Conservation (phyloP, 2,888 invertebrate species). For the Microdon myrmicae region DNA sequence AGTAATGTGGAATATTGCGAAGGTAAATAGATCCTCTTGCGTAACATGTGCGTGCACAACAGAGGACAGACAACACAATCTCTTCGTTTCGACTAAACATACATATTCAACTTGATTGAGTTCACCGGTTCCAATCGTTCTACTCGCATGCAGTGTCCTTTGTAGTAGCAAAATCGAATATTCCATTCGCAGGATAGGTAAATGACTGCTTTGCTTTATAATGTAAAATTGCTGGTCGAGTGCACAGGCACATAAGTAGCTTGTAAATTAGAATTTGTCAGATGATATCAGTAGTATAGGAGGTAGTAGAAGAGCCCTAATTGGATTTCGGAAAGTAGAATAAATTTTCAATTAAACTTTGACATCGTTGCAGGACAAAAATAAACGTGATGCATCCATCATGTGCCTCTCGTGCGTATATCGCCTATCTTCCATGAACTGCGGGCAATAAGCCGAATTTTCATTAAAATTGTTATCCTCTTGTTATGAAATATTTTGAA, state of each 20-base stretch:
- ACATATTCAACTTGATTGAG: too few relatives aligned
- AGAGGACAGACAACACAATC: too few relatives aligned
- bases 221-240: constrained; percentile 14
- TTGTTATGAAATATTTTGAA: too few relatives aligned
- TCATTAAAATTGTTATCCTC: constrained; percentile 5
- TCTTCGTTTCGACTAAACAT: too few relatives aligned
- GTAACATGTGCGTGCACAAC: too few relatives aligned
- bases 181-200: constrained; percentile 19
- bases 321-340: constrained; percentile 38
- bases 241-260: background rate
- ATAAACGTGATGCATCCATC: constrained; percentile 27
- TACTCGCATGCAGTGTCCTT: too few relatives aligned
- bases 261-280: constrained; percentile 29
- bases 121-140: too few relatives aligned
- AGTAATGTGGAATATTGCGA: too few relatives aligned
- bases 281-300: constrained; percentile 4
- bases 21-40: too few relatives aligned
- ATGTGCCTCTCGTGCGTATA: too few relatives aligned
- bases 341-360: constrained; percentile 41
- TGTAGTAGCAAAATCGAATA: constrained; percentile 37
- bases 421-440: too few relatives aligned
- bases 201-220: background rate
- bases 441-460: background rate
- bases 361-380: constrained; percentile 26
- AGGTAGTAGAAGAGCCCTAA: constrained; percentile 21